A percentile compares a stretch with the other conserved stretches of the same genome.
Evolutionary conservation across 2,888 invertebrate genomes (phyloP).

Genomic region (Phaedon cochleariae): DNA sequence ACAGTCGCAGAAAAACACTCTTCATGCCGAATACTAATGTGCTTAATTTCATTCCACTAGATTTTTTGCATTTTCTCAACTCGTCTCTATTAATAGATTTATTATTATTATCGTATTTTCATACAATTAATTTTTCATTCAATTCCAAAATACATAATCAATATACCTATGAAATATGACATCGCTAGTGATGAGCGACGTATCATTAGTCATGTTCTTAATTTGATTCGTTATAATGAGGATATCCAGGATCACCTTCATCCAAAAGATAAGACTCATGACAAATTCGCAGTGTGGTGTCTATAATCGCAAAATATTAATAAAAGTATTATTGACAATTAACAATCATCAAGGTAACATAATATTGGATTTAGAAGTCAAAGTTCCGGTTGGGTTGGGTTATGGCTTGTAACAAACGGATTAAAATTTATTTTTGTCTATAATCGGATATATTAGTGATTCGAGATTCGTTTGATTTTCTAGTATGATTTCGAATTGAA

Average conservation of each 20-base stretch:
- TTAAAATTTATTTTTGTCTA: neutral
- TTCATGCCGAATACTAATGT: too few species aligned
- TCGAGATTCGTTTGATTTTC: neutral
- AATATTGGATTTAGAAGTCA: neutral
- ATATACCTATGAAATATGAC: too few species aligned
- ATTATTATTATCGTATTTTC: too few species aligned
- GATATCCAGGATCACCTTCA: neutral
- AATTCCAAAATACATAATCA: too few species aligned
- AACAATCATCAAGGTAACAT: neutral
- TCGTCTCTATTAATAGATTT: too few species aligned
- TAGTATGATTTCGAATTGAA: too few species aligned
- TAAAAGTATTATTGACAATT: neutral
- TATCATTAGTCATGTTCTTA: neutral
- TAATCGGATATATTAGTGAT: neutral
- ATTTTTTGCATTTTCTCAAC: too few species aligned
- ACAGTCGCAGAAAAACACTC: too few species aligned
- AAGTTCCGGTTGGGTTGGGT: constrained; percentile 1
- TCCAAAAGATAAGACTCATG: neutral
- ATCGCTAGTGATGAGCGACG: too few species aligned
- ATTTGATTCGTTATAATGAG: neutral
- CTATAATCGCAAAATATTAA: neutral
- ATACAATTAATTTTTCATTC: too few species aligned
- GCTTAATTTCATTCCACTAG: too few species aligned
- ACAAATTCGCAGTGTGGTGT: neutral
- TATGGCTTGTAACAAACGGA: neutral